A percentile compares a stretch with the other conserved stretches of the same genome.
Evolutionary conservation across 2,888 invertebrate species (phyloP).

Genomic region (Tetrapedia diversipes): DNA sequence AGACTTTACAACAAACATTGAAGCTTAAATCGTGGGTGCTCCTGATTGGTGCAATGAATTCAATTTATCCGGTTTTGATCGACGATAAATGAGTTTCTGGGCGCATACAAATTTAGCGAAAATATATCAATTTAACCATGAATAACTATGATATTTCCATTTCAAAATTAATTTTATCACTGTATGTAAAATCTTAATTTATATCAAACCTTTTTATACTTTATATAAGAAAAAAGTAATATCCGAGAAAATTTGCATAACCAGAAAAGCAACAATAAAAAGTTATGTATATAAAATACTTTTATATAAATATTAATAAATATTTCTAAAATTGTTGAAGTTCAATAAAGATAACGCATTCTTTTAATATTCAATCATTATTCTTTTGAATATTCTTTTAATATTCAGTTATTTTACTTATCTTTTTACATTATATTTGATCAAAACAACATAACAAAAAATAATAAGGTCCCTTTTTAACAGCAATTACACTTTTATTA

Average conservation of each 20-base stretch:
- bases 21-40: slow-evolving; percentile 76
- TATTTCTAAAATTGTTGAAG: too few species aligned
- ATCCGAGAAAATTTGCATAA: too few species aligned
- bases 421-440: not conserved
- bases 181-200: not conserved
- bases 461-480: too few species aligned
- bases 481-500: too few species aligned
- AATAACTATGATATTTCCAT: not conserved
- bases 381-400: not conserved
- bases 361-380: too few species aligned
- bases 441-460: too few species aligned
- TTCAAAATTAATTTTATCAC: not conserved
- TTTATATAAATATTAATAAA: too few species aligned
- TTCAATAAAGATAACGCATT: too few species aligned
- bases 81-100: slow-evolving; percentile 19
- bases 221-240: too few species aligned
- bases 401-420: not conserved
- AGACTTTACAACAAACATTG: slow-evolving; percentile 76
- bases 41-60: slow-evolving; percentile 73
- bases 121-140: not conserved
- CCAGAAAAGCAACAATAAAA: too few species aligned
- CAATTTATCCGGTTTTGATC: slow-evolving; percentile 29
- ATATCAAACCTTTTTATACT: too few species aligned
- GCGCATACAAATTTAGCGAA: slow-evolving; percentile 25
- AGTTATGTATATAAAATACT: too few species aligned